Evolutionary conservation across 1,140 invertebrate species (phyloP), one percentile per base, ranked within the genome.

Genomic region (Alviniconcha marisindica): DNA sequence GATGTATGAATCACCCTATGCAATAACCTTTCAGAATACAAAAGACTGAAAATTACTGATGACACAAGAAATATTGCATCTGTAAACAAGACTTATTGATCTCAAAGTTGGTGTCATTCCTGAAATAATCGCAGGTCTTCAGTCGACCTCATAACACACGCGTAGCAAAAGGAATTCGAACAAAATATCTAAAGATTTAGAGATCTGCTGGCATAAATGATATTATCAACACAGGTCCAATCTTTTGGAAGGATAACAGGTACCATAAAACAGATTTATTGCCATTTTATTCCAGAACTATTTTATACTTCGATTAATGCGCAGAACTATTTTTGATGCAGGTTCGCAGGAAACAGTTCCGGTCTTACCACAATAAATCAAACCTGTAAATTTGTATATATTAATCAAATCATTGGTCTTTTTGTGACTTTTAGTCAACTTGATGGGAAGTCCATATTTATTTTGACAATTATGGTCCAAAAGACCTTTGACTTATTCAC

Each of bases 51-150:
- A 77, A 28, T 54, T n/a, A 54, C 48, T 14, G 12, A 44, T 15
- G 21, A 14, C 48, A 21, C 28, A 51, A 31, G 33, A 31, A 36
- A 28, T 18, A 28, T n/a, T n/a, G n/a, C 48, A 24, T 69, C 33
- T 77, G 76, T 77, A 77, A 77, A 77, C 51, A 77, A 54, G 31
- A 38, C 18, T 33, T 31, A 54, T 48, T 54, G 44, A 77, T 77
- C 76, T 31, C 33, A 54, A 77, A 77, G 44, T 77, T 54, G 24
- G 48, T 54, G 42, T 77, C 76, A 77, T 77, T 48, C 76, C 76
- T 54, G 42, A 44, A 77, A 56, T 77, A 51, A 77, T 77, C 76
- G 76, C 76, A 48, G 73, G 76, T 44, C 24, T 77, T 33, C 24
- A 38, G 7, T 77, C 76, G 76, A 77, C 76, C 76, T 77, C 42